Conservation (phyloP, 1,140 invertebrate species). For the Pachyrhynchus sulphureomaculatus region DNA sequence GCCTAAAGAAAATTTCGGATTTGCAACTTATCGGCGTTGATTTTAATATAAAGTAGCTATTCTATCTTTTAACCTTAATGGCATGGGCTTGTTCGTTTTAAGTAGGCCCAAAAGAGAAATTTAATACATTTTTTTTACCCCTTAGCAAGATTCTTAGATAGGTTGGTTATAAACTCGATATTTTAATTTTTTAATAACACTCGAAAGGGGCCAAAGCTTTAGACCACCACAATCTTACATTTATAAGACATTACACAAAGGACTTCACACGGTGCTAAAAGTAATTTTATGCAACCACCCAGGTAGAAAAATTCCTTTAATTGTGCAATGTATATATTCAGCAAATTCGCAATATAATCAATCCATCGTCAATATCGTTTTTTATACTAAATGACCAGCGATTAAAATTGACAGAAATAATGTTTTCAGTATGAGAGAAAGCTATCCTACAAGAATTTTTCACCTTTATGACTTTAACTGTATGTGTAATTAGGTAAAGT, state of each 20-base stretch:
- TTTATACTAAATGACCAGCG: conserved; percentile 10
- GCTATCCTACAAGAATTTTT: neutral
- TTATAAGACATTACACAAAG: conserved; percentile 15
- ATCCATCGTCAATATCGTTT: conserved; percentile 19
- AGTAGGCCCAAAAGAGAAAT: no score
- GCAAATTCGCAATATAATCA: conserved; percentile 22
- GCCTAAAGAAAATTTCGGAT: no score
- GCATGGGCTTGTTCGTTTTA: no score
- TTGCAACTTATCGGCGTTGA: no score
- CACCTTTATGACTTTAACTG: no score
- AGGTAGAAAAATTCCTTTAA: conserved; percentile 23
- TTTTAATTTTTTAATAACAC: no score
- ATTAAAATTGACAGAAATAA: neutral
- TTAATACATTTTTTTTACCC: no score
- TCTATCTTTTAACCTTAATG: no score
- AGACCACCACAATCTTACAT: conserved; percentile 8
- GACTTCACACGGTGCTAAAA: conserved; percentile 27
- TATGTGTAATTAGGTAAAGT: no score
- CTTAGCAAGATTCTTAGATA: no score
- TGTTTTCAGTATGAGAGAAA: neutral
- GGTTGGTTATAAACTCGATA: no score
- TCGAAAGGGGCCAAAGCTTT: neutral
- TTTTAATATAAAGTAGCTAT: no score
- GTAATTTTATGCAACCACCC: conserved; percentile 33
- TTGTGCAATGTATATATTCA: conserved; percentile 24